Conservation (phyloP, 2,888 invertebrate genomes). For the Cenopis cana region DNA sequence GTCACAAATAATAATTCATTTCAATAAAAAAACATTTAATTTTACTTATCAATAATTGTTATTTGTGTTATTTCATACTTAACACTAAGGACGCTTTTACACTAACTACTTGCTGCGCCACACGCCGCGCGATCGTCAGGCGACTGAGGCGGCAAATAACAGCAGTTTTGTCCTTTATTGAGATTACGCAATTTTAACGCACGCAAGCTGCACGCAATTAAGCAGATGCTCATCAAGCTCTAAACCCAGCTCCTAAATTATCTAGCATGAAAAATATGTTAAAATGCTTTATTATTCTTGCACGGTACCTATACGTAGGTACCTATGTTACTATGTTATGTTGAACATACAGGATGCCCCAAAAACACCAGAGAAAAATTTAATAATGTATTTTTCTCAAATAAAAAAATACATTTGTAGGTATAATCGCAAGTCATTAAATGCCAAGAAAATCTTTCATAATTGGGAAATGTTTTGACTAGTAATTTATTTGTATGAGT, state of each 20-base stretch:
- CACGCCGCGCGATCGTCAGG: too few species aligned
- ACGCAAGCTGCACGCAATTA: neutral
- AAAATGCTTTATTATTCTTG: neutral
- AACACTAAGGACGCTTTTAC: neutral
- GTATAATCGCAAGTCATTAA: neutral
- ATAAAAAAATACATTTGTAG: neutral
- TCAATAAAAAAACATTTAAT: neutral
- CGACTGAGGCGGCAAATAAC: too few species aligned
- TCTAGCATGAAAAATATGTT: neutral
- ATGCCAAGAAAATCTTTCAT: neutral
- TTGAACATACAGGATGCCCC: too few species aligned
- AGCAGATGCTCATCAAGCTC: neutral
- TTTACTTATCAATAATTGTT: too few species aligned
- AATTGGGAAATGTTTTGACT: neutral
- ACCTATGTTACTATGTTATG: too few species aligned
- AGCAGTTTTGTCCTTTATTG: neutral
- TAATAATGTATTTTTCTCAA: neutral
- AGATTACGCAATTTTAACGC: neutral
- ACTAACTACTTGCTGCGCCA: too few species aligned
- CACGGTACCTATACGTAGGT: too few species aligned
- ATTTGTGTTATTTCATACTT: constrained; percentile 1
- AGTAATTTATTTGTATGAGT: neutral
- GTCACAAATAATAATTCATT: neutral
- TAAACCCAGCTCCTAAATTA: neutral
- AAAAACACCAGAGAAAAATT: too few species aligned